Evolutionary conservation across 2,797 vertebrate species (phyloP).

Genomic region (Anguilla megastoma): DNA sequence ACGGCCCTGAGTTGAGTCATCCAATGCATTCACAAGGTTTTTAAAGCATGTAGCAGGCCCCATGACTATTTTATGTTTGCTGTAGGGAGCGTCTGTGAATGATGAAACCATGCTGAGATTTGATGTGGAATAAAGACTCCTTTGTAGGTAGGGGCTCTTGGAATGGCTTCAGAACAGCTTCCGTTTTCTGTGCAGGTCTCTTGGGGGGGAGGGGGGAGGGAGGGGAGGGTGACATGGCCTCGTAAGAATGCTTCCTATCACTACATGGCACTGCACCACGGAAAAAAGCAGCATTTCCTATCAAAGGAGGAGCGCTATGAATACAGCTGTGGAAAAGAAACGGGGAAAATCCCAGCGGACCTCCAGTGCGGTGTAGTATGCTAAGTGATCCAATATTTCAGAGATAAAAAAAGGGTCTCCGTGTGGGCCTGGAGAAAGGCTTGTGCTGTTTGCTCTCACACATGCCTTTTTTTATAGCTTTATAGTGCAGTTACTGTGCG

Average conservation of each 20-base stretch:
- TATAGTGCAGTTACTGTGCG: not conserved
- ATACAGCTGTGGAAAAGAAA: not conserved
- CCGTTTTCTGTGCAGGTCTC: not conserved
- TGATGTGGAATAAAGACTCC: not conserved
- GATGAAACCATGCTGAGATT: not conserved
- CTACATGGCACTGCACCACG: not conserved
- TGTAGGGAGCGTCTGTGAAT: not conserved
- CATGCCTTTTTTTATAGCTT: not conserved
- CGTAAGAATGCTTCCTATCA: not conserved
- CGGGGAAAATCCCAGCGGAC: not conserved
- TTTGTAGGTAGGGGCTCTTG: not conserved
- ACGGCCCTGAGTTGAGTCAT: not conserved
- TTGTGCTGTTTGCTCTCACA: not conserved
- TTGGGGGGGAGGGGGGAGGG: no score
- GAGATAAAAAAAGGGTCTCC: not conserved
- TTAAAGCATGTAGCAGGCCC: not conserved
- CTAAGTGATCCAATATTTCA: not conserved
- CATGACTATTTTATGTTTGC: constrained; percentile 9
- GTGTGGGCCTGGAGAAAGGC: not conserved
- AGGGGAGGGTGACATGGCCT: no score
- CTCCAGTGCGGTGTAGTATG: not conserved
- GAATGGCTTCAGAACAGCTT: not conserved
- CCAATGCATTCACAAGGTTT: not conserved
- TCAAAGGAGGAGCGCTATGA: not conserved
- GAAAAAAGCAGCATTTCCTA: not conserved